Conservation (phyloP, 2,797 vertebrate genomes). For the Eulemur coronatus region DNA sequence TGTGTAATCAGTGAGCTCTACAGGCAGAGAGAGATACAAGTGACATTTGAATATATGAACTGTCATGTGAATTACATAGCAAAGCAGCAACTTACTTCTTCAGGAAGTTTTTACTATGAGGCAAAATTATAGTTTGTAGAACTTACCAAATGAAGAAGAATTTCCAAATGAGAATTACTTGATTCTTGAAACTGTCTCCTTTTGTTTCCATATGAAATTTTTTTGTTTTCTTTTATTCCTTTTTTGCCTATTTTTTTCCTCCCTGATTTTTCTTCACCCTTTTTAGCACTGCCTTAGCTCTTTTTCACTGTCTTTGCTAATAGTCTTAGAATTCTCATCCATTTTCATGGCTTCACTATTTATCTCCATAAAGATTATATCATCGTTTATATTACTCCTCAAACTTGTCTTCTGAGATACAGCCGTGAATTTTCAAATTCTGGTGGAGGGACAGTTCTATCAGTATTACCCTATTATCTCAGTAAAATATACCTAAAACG, state of each 20-base stretch:
- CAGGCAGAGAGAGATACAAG: background rate
- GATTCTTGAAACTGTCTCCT: background rate
- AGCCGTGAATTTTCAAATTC: constrained; percentile 18
- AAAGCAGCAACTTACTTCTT: constrained; percentile 6
- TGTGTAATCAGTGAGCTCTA: background rate
- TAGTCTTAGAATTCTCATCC: background rate
- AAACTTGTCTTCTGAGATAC: background rate
- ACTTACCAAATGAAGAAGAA: background rate
- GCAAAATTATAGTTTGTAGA: background rate
- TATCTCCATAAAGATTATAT: background rate
- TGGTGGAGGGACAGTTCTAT: background rate
- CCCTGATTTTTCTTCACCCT: background rate
- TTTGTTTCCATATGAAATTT: background rate
- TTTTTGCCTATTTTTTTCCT: background rate
- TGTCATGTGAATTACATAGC: background rate
- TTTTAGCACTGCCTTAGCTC: background rate
- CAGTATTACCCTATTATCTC: background rate
- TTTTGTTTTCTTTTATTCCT: background rate
- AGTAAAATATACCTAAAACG: constrained; percentile 10
- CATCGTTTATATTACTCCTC: background rate
- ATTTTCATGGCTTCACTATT: constrained; percentile 10
- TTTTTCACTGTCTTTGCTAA: background rate
- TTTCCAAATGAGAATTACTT: background rate
- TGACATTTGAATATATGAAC: background rate
- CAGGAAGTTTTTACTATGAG: background rate